These are phyloP conservation scores for Idaea biselata DNA, from an alignment of 2,888 invertebrate species.

Conservation along the genomic window DNA sequence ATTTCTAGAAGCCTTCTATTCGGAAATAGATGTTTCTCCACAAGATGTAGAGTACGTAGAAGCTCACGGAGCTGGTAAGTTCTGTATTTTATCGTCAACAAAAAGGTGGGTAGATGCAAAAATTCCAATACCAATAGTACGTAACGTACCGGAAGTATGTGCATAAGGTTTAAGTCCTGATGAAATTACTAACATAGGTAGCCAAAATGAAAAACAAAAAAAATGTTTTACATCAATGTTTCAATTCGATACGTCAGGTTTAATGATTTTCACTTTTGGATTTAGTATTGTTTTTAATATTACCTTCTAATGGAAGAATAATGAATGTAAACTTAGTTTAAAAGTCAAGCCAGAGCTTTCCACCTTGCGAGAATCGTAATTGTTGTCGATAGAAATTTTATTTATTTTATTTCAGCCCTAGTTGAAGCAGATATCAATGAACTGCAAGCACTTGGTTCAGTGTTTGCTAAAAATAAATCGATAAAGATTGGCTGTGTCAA, in stretches of 20 bases:
- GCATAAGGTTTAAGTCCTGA: too few relatives aligned
- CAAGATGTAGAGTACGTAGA: conserved; percentile 86
- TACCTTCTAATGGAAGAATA: too few relatives aligned
- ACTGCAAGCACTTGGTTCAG: conserved; percentile 77
- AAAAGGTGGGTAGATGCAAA: background rate
- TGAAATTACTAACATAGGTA: too few relatives aligned
- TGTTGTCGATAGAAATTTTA: background rate
- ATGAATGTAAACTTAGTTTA: too few relatives aligned
- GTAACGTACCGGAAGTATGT: too few relatives aligned
- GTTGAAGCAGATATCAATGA: conserved; percentile 82
- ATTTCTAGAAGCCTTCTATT: conserved; percentile 77
- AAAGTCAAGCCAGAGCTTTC: background rate
- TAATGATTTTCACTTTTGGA: background rate
- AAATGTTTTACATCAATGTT: background rate
- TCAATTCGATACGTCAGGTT: background rate
- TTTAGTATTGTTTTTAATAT: too few relatives aligned
- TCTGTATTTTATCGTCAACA: background rate
- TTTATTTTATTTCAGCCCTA: conserved; percentile 52
- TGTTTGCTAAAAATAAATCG: conserved; percentile 74
- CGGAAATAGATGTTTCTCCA: conserved; percentile 83
- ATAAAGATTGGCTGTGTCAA: conserved; percentile 68
- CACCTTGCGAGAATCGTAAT: background rate
- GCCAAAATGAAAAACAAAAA: background rate
- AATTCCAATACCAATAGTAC: background rate
- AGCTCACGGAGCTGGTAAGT: conserved; percentile 86